phyloP scores from a whole-genome alignment of 2,888 invertebrate genomes.

The Sesia bembeciformis region DNA sequence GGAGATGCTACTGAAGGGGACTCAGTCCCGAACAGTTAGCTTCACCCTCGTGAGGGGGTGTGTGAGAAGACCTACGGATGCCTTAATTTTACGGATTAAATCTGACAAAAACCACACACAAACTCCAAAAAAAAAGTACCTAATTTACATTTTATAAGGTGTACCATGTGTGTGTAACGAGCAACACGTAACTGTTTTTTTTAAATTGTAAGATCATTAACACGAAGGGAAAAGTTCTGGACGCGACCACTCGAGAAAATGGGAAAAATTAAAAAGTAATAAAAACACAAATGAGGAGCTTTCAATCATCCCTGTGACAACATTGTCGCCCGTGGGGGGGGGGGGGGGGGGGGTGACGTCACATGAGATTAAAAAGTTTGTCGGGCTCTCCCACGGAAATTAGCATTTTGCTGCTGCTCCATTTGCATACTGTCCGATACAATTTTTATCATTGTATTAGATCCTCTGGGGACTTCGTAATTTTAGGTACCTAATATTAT shows the following conservation, averaged over 20 bases:
- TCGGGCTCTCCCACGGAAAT: conserved; percentile 69
- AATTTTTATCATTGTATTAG: conserved; percentile 26
- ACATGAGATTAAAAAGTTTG: conserved; percentile 75
- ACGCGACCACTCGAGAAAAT: conserved; percentile 52
- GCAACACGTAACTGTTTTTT: too few relatives aligned
- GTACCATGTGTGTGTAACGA: too few relatives aligned
- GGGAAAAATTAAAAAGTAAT: conserved; percentile 71
- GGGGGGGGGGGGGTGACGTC: conserved; percentile 39
- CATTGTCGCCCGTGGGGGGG: conserved; percentile 20
- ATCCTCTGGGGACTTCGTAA: background rate
- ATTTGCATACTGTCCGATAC: conserved; percentile 57
- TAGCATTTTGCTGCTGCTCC: conserved; percentile 60
- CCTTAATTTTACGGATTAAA: too few relatives aligned
- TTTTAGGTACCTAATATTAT: background rate
- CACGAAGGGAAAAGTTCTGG: background rate
- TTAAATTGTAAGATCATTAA: background rate
- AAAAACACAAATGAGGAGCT: conserved; percentile 70
- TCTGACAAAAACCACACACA: background rate
- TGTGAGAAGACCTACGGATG: too few relatives aligned
- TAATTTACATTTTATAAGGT: too few relatives aligned
- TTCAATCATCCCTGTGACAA: conserved; percentile 69
- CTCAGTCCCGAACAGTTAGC: too few relatives aligned
- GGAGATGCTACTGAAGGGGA: too few relatives aligned
- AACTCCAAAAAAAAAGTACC: background rate
- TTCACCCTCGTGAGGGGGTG: too few relatives aligned